Base-by-base conservation (phyloP, 2,113 vertebrate genomes). In the Colius striatus region DNA sequence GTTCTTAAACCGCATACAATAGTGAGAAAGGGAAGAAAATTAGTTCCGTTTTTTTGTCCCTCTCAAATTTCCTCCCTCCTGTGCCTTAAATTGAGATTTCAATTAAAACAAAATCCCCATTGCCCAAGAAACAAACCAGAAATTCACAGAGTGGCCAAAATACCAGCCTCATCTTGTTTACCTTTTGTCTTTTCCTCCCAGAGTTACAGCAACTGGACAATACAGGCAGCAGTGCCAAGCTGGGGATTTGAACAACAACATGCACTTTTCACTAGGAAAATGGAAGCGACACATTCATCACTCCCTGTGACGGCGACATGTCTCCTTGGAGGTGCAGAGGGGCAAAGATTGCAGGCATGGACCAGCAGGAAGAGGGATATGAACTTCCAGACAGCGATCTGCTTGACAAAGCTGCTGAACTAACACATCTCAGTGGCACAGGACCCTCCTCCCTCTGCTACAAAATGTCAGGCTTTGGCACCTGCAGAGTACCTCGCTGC, bases 381-480 rank as follows among this genome's bases (percentile, higher is more conserved):
- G 74, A 38, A 89, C 32, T 91, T 80, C 25, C 50, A 68, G 66
- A 17, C 45, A 8, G 2, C 0, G 1, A 17, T 55, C 48, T 5
- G 10, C 92, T 65, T 47, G 47, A 77, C 88, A 92, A 95, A 96
- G 88, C 96, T 91, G 77, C 77, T 61, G 10, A 81, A 65, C 71
- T 29, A n/a, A 61, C 43, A 41, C 84, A 80, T 75, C 71, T 84
- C 51, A 30, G 16, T 7, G 21, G 60, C 54, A 38, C 4, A 1
- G 89, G 84, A 57, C 85, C 38, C 66, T 93, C 76, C 88, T 84
- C 87, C 90, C 76, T 89, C 91, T 23, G 72, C 94, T 16, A 3
- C 1, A 36, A 92, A 95, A 90, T 96, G 95, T 90, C 95, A 97
- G 94, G 82, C 86, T 92, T 62, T 81, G 60, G 95, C 91, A 66